A percentile compares a stretch with the other conserved stretches of the same genome.
phyloP scores from a whole-genome alignment of 1,140 invertebrate genomes.

The Drosophila melanogaster region DNA sequence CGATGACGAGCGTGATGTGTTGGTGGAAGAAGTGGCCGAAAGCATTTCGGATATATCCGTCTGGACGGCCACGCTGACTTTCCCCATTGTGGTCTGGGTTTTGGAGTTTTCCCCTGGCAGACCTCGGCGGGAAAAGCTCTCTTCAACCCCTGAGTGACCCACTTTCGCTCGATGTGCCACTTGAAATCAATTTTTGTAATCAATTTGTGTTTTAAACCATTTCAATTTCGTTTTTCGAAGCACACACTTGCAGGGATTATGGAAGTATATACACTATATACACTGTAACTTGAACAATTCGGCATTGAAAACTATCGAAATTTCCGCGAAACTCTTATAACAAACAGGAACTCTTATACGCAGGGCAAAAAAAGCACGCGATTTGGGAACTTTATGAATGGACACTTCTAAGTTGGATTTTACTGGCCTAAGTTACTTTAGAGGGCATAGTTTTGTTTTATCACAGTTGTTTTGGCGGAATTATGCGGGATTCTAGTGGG shows the following conservation, averaged over 20 bases:
- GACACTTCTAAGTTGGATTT: slow-evolving; percentile 4
- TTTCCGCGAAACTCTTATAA: slow-evolving; percentile 35
- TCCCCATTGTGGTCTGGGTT: slow-evolving; percentile 36
- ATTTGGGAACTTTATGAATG: slow-evolving; percentile 51
- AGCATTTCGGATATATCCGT: slow-evolving; percentile 79
- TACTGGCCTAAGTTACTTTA: slow-evolving; percentile 5
- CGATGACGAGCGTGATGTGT: slow-evolving; percentile 75
- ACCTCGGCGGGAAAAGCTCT: slow-evolving; percentile 13
- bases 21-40: slow-evolving; percentile 69
- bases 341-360: slow-evolving; percentile 47
- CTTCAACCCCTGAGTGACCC: slow-evolving; percentile 54
- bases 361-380: slow-evolving; percentile 36
- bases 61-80: slow-evolving; percentile 80
- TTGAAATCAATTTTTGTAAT: slow-evolving; percentile 76
- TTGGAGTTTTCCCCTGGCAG: slow-evolving; percentile 15
- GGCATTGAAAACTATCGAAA: slow-evolving; percentile 29
- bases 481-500: slow-evolving; percentile 26
- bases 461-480: slow-evolving; percentile 52
- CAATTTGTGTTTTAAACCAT: slow-evolving; percentile 67
- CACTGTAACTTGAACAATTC: slow-evolving; percentile 3
- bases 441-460: slow-evolving; percentile 34
- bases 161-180: slow-evolving; percentile 56
- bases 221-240: slow-evolving; percentile 55
- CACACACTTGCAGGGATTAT: slow-evolving; percentile 17
- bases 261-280: not conserved